These are phyloP conservation scores for Rhingia campestris DNA, from an alignment of 2,888 invertebrate genomes.

Conservation along the genomic window DNA sequence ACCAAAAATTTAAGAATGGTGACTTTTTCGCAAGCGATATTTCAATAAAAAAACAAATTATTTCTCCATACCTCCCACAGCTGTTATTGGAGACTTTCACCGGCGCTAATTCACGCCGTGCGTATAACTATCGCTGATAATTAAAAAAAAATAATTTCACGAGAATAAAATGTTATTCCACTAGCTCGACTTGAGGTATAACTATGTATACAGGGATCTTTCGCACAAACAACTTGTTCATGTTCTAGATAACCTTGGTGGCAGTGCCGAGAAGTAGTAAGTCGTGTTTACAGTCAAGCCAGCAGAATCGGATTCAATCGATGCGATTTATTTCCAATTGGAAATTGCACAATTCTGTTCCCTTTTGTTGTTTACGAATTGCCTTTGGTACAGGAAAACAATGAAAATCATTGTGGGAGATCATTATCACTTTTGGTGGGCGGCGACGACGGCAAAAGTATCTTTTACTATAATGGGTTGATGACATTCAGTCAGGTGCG, in stretches of 20 bases:
- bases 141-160: slow-evolving; percentile 55
- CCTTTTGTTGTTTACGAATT: background rate
- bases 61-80: slow-evolving; percentile 11
- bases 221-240: slow-evolving; percentile 37
- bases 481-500: slow-evolving; percentile 53
- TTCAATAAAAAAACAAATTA: slow-evolving; percentile 24
- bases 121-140: background rate
- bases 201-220: background rate
- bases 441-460: slow-evolving; percentile 11
- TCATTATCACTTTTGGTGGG: slow-evolving; percentile 33
- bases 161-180: slow-evolving; percentile 24
- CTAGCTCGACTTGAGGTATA: slow-evolving; percentile 20
- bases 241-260: slow-evolving; percentile 69
- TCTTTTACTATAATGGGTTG: slow-evolving; percentile 35
- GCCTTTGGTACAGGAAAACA: slow-evolving; percentile 37
- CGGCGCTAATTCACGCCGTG: slow-evolving; percentile 1
- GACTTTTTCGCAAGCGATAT: slow-evolving; percentile 20
- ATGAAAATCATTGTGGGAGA: slow-evolving; percentile 55
- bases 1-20: slow-evolving; percentile 51
- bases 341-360: slow-evolving; percentile 43
- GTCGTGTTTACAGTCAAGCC: slow-evolving; percentile 41
- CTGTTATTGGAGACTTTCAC: slow-evolving; percentile 21
- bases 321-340: slow-evolving; percentile 22
- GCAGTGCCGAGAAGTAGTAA: slow-evolving; percentile 41
- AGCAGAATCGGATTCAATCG: slow-evolving; percentile 41